phyloP scores from a whole-genome alignment of 2,888 invertebrate genomes.

The Perizoma flavofasciatum region DNA sequence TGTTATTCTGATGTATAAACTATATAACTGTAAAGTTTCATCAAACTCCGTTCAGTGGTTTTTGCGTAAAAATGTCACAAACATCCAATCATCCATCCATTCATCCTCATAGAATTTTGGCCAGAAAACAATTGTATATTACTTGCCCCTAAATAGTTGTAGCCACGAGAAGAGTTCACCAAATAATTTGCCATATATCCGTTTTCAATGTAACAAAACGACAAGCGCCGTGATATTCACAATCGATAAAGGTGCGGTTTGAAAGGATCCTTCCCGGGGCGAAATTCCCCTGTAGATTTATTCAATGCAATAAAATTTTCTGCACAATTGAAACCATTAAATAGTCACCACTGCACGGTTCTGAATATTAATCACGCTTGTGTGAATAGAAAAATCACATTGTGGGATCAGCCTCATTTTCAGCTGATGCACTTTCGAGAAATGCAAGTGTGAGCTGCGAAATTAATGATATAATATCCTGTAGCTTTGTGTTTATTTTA shows the following conservation, averaged over 20 bases:
- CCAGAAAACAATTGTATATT: conserved; percentile 9
- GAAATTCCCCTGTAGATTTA: conserved; percentile 65
- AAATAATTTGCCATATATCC: conserved; percentile 1
- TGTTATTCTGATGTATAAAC: no score
- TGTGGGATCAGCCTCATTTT: conserved; percentile 64
- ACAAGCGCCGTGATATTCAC: conserved; percentile 28
- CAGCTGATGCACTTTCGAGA: conserved; percentile 57
- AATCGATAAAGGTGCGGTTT: conserved; percentile 65
- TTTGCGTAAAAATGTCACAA: no score
- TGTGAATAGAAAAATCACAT: conserved; percentile 79
- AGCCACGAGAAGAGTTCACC: conserved; percentile 6
- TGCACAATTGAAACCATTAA: conserved; percentile 81
- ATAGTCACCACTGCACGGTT: conserved; percentile 64
- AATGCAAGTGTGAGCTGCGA: conserved; percentile 33
- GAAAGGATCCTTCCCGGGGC: conserved; percentile 57
- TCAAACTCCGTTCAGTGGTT: no score
- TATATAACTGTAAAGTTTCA: no score
- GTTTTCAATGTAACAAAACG: conserved; percentile 3
- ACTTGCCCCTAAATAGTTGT: conserved; percentile 37
- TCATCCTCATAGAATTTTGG: no score
- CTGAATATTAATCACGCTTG: conserved; percentile 78
- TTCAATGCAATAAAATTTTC: conserved; percentile 82
- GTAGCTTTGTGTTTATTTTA: no score
- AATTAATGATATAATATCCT: neutral
- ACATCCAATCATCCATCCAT: no score